Conservation (phyloP, 2,888 invertebrate species). For the Sarcophaga subvicina region DNA sequence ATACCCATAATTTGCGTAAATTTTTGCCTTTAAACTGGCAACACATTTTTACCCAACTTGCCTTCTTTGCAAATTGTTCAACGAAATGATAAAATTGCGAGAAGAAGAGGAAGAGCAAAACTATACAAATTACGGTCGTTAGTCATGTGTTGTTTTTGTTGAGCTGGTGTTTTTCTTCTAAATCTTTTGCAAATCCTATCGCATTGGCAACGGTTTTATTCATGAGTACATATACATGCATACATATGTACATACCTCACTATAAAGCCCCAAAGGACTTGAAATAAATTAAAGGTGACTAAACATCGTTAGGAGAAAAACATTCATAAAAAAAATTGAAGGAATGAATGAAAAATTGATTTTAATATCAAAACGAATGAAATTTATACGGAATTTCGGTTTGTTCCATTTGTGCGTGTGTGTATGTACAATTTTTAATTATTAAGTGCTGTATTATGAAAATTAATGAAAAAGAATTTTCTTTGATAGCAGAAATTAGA, state of each 20-base stretch:
- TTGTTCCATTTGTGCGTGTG: no score
- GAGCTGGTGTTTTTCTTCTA: slow-evolving; percentile 33
- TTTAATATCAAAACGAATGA: no score
- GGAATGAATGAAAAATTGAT: neutral
- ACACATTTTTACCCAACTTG: neutral
- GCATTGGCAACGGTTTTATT: slow-evolving; percentile 46
- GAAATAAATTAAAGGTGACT: slow-evolving; percentile 9
- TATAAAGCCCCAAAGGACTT: no score
- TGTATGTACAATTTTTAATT: no score
- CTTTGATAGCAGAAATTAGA: no score
- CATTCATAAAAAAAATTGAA: neutral
- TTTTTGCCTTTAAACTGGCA: neutral
- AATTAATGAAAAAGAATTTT: no score
- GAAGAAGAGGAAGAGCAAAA: neutral
- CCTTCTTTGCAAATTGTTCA: slow-evolving; percentile 12
- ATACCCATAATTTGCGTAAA: no score
- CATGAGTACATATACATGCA: neutral
- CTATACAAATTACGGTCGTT: slow-evolving; percentile 54
- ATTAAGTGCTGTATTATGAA: no score
- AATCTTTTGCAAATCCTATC: slow-evolving; percentile 43
- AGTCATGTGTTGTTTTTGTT: slow-evolving; percentile 45
- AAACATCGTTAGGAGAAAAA: neutral
- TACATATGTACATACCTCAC: neutral
- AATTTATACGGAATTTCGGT: no score
- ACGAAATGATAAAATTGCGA: no score